Evolutionary conservation across 2,888 invertebrate species (phyloP).

Genomic region (Campoletis raptor): DNA sequence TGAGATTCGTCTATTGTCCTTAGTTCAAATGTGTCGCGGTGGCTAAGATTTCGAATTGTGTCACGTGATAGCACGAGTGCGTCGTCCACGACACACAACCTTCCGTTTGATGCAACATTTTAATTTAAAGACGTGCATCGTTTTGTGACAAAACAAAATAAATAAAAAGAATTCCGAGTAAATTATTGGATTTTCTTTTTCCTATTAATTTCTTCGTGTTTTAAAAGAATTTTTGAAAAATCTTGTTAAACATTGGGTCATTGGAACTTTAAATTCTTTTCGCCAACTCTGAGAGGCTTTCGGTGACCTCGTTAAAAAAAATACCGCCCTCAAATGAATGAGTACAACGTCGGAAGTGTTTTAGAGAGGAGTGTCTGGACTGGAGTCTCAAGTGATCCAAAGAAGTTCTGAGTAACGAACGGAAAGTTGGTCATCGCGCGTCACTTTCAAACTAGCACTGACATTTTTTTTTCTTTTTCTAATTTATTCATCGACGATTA

Average conservation of each 20-base stretch:
- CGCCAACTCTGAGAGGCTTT: neutral
- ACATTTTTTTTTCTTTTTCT: too few relatives aligned
- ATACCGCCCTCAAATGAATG: constrained; percentile 21
- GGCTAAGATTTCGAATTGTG: constrained; percentile 51
- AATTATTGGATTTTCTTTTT: neutral
- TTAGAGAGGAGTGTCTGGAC: constrained; percentile 23
- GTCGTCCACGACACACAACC: constrained; percentile 11
- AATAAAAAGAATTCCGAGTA: too few relatives aligned
- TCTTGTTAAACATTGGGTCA: neutral
- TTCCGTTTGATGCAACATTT: neutral
- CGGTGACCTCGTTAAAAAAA: constrained; percentile 8
- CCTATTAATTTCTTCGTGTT: neutral
- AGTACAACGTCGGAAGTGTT: constrained; percentile 31
- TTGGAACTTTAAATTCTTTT: neutral
- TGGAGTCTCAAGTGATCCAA: constrained; percentile 11
- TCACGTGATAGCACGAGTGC: constrained; percentile 49
- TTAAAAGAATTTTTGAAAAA: neutral
- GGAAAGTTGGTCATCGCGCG: neutral
- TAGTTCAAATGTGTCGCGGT: constrained; percentile 33
- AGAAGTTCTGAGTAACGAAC: constrained; percentile 5
- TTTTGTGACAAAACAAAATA: too few relatives aligned
- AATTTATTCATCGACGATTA: neutral
- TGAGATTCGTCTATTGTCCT: constrained; percentile 56
- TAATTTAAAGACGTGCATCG: too few relatives aligned
- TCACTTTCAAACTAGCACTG: neutral